phyloP scores from a whole-genome alignment of 1,140 invertebrate genomes.

The Diorhabda carinulata region DNA sequence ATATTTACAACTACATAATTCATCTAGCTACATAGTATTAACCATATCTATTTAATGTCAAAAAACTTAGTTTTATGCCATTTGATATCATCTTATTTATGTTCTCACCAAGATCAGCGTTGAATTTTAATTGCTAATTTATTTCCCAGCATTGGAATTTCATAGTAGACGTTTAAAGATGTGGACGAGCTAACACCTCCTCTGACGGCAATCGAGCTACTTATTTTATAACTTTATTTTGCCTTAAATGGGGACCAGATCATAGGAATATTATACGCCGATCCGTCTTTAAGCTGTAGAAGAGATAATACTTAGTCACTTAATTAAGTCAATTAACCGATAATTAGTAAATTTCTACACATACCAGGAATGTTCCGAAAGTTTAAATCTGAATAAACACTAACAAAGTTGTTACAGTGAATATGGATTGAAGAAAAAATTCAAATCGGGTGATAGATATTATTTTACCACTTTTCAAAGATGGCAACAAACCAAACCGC shows the following conservation, averaged over 20 bases:
- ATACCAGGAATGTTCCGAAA: too few relatives aligned
- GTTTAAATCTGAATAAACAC: too few relatives aligned
- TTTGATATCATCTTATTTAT: neutral
- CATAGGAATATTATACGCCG: neutral
- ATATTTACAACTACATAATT: too few relatives aligned
- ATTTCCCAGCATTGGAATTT: constrained; percentile 1
- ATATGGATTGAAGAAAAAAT: too few relatives aligned
- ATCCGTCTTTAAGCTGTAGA: neutral
- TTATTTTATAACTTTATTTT: constrained; percentile 3
- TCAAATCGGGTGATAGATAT: too few relatives aligned
- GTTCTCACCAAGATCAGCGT: neutral
- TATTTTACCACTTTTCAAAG: too few relatives aligned
- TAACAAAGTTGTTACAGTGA: too few relatives aligned
- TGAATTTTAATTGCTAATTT: constrained; percentile 21
- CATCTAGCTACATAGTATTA: too few relatives aligned
- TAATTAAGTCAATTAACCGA: too few relatives aligned
- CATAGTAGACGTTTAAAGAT: neutral
- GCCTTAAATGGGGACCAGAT: neutral
- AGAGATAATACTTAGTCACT: neutral
- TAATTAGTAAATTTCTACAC: too few relatives aligned
- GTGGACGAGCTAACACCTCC: neutral
- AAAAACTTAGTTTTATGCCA: neutral
- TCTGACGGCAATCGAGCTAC: neutral
- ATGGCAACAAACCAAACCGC: too few relatives aligned
- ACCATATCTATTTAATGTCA: too few relatives aligned